Evolutionary conservation across 2,797 vertebrate species (phyloP), one percentile per base, ranked within the genome.

Genomic region (Spinus pinus): DNA sequence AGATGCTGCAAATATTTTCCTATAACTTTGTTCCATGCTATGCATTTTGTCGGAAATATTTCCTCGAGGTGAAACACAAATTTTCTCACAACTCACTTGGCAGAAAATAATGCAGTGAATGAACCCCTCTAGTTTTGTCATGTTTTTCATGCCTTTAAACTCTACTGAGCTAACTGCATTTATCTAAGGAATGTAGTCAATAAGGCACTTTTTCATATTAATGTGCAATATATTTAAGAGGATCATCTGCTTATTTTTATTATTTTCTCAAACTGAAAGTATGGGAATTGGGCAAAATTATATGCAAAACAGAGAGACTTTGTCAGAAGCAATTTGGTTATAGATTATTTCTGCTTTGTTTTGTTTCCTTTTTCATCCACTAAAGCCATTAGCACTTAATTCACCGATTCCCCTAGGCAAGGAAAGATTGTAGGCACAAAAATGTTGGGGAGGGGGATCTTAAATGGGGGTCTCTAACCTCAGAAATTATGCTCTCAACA

Each of bases 381-480:
- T 70, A 46, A 80, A 86, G 61, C 35, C 65, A 67, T 86, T 93
- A 94, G 17, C 65, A 70, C 82, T 94, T 90, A 87, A 80, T 77
- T 80, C 72, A 46, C 41, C 18, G 28, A 67, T 91, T 74, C 37
- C 69, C 75, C 30, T 30, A 93, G 92, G 79, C 90, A 80, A 85
- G 72, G 79, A 91, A 95, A 91, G 25, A 77, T 12, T 71, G 33
- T 56, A 90, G 23, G 30, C 49, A 78, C 19, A 81, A 72, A 77
- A 56, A 41, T 50, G 17, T 19, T 33, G 28, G 4, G 15, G 15
- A 7, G 8, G 14, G 5, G 3, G 1, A 6, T 30, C 21, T 54
- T 58, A 81, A 84, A 78, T 30, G 62, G 67, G n/a, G 7, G 27
- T 81, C n/a, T 88, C 42, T 65, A 88, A 84, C 35, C 37, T 86